Conservation (phyloP, 1,140 invertebrate species). For the Chelonus insularis region DNA sequence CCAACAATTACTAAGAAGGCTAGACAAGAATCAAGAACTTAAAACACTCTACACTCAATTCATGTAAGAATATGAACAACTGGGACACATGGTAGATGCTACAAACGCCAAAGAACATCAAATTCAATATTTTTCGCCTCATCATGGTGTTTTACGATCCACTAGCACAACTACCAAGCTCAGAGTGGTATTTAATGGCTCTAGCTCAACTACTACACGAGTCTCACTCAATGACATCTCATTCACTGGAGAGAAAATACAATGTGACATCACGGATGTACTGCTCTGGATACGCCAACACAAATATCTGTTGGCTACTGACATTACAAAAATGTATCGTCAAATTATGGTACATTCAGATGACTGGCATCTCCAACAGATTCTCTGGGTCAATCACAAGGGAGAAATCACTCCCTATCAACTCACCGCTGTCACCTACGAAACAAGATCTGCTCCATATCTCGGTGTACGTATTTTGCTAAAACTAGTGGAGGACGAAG, state of each 20-base stretch:
- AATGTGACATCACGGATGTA: neutral
- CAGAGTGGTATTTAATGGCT: too few species aligned
- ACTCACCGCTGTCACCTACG: constrained; percentile 1
- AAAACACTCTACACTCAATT: too few species aligned
- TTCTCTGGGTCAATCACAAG: constrained; percentile 40
- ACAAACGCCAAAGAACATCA: too few species aligned
- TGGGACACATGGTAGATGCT: too few species aligned
- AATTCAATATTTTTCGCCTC: too few species aligned
- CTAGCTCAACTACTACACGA: too few species aligned
- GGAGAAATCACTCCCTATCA: neutral
- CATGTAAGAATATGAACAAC: too few species aligned
- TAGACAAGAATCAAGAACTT: too few species aligned
- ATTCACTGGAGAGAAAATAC: neutral
- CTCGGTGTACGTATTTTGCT: neutral
- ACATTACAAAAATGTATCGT: constrained; percentile 30
- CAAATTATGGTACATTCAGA: constrained; percentile 28
- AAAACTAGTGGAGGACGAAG: constrained; percentile 5
- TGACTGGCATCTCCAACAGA: constrained; percentile 37
- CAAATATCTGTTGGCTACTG: constrained; percentile 12
- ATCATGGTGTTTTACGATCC: too few species aligned
- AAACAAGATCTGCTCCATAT: neutral
- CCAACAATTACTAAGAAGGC: too few species aligned
- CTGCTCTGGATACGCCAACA: neutral
- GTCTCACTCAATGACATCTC: too few species aligned
- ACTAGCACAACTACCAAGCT: too few species aligned